Percentiles rank a stretch among this genome's conserved stretches.
Evolutionary conservation across 2,888 invertebrate species (phyloP).

Genomic region (Brachycybe producta): DNA sequence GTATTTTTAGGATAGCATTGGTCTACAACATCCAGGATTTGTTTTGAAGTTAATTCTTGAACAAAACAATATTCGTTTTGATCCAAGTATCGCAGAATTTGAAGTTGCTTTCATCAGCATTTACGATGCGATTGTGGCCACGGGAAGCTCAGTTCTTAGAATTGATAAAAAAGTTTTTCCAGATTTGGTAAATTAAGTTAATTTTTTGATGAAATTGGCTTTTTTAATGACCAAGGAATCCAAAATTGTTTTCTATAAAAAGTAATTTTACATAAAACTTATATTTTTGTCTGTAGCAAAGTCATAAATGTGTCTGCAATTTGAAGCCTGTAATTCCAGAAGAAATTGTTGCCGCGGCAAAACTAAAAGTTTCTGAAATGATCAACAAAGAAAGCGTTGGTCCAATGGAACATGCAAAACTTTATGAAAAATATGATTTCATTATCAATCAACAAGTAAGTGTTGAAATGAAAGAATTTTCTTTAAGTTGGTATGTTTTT

Average conservation of each 20-base stretch:
- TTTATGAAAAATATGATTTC: constrained; percentile 24
- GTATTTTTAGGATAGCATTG: too few species aligned
- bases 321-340: constrained; percentile 60
- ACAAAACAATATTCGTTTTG: constrained; percentile 31
- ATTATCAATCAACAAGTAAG: constrained; percentile 34
- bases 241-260: too few species aligned
- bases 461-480: not conserved
- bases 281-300: constrained; percentile 6
- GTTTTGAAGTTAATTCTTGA: constrained; percentile 35
- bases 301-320: constrained; percentile 24
- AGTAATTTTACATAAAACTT: too few species aligned
- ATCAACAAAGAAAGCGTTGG: constrained; percentile 30
- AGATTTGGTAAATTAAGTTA: constrained; percentile 42
- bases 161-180: constrained; percentile 64
- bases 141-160: constrained; percentile 56
- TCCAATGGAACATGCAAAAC: constrained; percentile 24
- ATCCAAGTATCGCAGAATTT: constrained; percentile 54
- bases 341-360: constrained; percentile 51
- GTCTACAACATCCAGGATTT: constrained; percentile 31
- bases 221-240: too few species aligned
- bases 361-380: constrained; percentile 43
- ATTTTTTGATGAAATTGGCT: constrained; percentile 22
- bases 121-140: constrained; percentile 59
- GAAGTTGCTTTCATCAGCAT: constrained; percentile 52
- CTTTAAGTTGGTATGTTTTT: not conserved